Percentiles rank a stretch among this genome's conserved stretches.
Conservation (phyloP, 2,113 vertebrate species). For the Alligator sinensis region DNA sequence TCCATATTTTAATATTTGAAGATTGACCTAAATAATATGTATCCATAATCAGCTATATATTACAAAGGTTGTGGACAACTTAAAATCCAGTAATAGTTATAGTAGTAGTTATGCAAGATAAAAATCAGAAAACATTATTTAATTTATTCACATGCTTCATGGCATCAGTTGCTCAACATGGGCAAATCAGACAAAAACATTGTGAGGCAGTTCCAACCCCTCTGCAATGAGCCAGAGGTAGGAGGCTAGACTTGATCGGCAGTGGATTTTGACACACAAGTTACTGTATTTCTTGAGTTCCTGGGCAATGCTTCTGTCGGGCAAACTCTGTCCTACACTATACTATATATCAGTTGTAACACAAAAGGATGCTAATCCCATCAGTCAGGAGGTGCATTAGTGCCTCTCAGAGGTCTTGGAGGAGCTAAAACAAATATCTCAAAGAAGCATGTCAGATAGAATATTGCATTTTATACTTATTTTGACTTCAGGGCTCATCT, state of each 20-base stretch:
- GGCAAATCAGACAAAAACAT: background rate
- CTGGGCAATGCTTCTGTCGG: background rate
- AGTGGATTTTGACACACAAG: background rate
- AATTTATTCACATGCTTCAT: background rate
- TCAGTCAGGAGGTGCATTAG: background rate
- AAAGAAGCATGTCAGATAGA: background rate
- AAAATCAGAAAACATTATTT: background rate
- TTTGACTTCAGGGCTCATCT: background rate
- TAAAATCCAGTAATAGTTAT: background rate
- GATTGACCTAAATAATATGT: background rate
- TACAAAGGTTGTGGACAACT: background rate
- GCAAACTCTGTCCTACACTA: background rate
- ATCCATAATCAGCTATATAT: background rate
- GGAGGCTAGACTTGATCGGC: background rate
- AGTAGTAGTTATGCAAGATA: background rate
- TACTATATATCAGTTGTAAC: background rate
- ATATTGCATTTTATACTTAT: background rate
- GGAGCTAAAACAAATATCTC: background rate
- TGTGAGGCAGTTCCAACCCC: background rate
- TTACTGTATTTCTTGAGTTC: background rate
- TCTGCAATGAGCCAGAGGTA: background rate
- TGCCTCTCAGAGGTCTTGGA: background rate
- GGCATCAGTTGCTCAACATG: background rate
- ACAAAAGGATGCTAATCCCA: background rate
- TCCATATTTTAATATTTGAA: background rate